A percentile compares a stretch with the other conserved stretches of the same genome.
Evolutionary conservation across 2,113 vertebrate genomes (phyloP).

Genomic region (Ophthalmolycus amberensis): DNA sequence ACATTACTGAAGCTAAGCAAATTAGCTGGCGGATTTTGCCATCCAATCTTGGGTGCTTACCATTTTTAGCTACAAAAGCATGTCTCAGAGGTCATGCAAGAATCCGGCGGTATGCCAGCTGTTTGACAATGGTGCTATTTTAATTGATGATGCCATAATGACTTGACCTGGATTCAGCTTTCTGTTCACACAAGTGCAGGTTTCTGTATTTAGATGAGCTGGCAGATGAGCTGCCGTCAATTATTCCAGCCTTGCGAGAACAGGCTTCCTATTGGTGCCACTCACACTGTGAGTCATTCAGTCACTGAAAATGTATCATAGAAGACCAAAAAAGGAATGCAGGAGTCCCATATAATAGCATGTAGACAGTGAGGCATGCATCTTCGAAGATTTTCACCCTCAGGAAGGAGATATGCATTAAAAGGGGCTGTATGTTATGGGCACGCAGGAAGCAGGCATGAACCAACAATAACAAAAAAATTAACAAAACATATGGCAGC

Average conservation of each 20-base stretch:
- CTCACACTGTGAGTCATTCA: constrained; percentile 51
- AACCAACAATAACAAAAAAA: constrained; percentile 34
- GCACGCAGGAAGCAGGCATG: constrained; percentile 29
- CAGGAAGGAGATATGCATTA: constrained; percentile 5
- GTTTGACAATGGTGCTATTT: constrained; percentile 47
- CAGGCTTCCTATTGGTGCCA: constrained; percentile 28
- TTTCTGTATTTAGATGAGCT: constrained; percentile 60
- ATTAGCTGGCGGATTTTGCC: neutral
- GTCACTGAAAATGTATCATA: constrained; percentile 23
- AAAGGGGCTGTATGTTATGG: neutral
- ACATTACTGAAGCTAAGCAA: neutral
- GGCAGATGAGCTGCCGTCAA: constrained; percentile 50
- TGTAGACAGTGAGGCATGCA: neutral
- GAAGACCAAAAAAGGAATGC: constrained; percentile 27
- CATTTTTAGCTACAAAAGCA: neutral
- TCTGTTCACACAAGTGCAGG: constrained; percentile 40
- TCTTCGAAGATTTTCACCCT: neutral
- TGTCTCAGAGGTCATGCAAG: neutral
- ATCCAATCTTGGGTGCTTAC: neutral
- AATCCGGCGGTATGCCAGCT: constrained; percentile 5
- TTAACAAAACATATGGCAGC: constrained; percentile 1
- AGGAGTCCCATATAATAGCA: neutral
- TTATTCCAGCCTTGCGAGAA: constrained; percentile 42
- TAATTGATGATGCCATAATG: constrained; percentile 49
- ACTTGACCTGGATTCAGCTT: constrained; percentile 56